Evolutionary conservation across 2,888 invertebrate species (phyloP), one percentile per base, ranked within the genome.

Genomic region (Polyommatus icarus): DNA sequence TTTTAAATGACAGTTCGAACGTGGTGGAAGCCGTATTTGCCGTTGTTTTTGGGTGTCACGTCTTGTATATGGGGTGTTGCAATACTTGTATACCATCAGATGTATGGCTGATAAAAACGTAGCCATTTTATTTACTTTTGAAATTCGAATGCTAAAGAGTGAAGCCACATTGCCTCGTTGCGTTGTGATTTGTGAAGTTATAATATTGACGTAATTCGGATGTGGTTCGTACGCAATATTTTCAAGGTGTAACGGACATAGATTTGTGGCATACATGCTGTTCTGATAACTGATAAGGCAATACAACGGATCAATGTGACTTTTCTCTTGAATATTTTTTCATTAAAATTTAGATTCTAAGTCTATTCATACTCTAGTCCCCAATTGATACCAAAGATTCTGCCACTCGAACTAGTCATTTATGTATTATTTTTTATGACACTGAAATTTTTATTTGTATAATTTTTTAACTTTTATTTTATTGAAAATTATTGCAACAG

Each of bases 1-100:
- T 79, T 46, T 54, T 15, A 18, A 71, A 81, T 81, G 72, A 88
- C 88, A 95, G 96, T 95, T 94, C 94, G 95, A 84, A 87, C 84
- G 79, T 93, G 95, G 92, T 94, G 95, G 90, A 93, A 94, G 88
- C 95, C 95, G 86, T 95, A 96, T 86, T 91, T 97, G 95, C 97
- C 97, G 87, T 95, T 97, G 92, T 96, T 97, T 95, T 96, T 98
- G 95, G 98, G 98, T 92, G 96, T 98, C 90, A 97, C 97, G 89
- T 97, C 97, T 90, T 98, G 97, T 95, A 95, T 98, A 92, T 97
- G 97, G 97, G 98, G 97, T 90, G 91, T 94, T 71, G 93, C 93
- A n/a, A 89, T 94, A 79, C 88, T 94, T 77, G 89, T 93, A 3
- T 94, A 93, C 80, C 92, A 93, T 84, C 91, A 93, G 78, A 84